Evolutionary conservation across 1,140 invertebrate species (phyloP), one percentile per base, ranked within the genome.

Genomic region (Agrypnia vestita): DNA sequence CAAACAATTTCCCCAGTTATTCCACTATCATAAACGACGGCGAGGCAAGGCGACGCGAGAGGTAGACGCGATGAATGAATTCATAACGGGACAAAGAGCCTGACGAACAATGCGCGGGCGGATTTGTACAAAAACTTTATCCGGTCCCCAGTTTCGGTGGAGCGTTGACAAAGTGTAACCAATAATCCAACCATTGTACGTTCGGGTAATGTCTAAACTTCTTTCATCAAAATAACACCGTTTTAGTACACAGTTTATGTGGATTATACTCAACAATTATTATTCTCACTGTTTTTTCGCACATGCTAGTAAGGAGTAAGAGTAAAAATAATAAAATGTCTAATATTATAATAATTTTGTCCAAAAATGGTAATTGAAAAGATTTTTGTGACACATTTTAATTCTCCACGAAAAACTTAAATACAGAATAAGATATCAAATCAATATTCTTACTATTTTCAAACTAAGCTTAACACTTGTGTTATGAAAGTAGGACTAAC

Each of bases 41-140:
- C 49, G 49, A 35, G 64, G 10, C 21, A 21, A 62, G 35, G 44
- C 44, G 44, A 47, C 9, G 35, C 64, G 44, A 49, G 62, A 46
- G 64, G 64, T 46, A 15, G 64, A 47, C 35, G 43, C n/a, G 13
- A 69, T 49, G 64, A 69, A 69, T 49, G 64, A 19, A 69, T 69
- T 46, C 64, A 49, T 69, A 69, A 46, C 19, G 64, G 64, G 46
- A 46, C 64, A 69, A 69, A 69, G 35, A 69, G 43, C n/a, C 43
- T 44, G 15, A 19, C 35, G 44, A 67, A 69, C 64, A 69, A 69
- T 69, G 64, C n/a, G 15, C 64, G 13, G 64, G 64, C 44, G 64
- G 64, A 49, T 69, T 69, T 69, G 64, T 69, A 47, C 43, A 69
- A 69, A 69, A 69, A 69, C 43, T 69, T 69, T 69, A 69, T 69